Evolutionary conservation across 1,140 invertebrate genomes (phyloP).

Genomic region (Drosophila pachea): DNA sequence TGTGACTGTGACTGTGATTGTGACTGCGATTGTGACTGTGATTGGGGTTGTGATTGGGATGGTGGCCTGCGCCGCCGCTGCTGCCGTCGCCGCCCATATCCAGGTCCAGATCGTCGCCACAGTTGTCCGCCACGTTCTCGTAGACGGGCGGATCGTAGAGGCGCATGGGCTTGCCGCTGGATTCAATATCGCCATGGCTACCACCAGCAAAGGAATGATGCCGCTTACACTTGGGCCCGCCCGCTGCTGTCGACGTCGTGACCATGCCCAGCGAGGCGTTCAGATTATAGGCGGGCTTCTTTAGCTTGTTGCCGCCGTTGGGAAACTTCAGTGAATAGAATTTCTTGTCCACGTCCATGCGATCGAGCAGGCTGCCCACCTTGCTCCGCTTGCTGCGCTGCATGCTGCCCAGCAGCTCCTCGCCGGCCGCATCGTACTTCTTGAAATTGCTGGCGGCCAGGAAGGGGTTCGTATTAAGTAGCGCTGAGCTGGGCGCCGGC

Average conservation of each 20-base stretch:
- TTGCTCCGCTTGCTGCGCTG: constrained; percentile 34
- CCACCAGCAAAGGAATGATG: constrained; percentile 73
- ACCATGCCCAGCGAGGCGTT: constrained; percentile 38
- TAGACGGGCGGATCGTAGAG: constrained; percentile 73
- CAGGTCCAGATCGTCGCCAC: constrained; percentile 53
- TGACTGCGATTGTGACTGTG: constrained; percentile 17
- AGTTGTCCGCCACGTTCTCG: constrained; percentile 80
- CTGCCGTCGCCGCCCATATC: constrained; percentile 25
- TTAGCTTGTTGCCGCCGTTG: constrained; percentile 36
- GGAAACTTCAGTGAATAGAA: constrained; percentile 74
- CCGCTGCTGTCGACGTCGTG: constrained; percentile 1
- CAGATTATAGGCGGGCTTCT: constrained; percentile 38
- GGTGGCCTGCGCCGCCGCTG: constrained; percentile 12
- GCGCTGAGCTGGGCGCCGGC: constrained; percentile 29
- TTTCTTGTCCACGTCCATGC: constrained; percentile 64
- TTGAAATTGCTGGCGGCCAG: constrained; percentile 60
- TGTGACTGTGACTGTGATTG: constrained; percentile 11
- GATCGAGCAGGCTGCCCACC: constrained; percentile 38
- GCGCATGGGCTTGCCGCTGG: constrained; percentile 49
- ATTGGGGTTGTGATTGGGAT: constrained; percentile 5
- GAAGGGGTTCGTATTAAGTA: constrained; percentile 65
- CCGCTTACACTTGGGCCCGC: constrained; percentile 60
- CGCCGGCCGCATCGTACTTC: constrained; percentile 57
- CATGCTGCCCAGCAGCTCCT: constrained; percentile 44
- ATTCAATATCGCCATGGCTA: constrained; percentile 70